A percentile compares a stretch with the other conserved stretches of the same genome.
These are phyloP conservation scores for Heterodera carotae DNA, from an alignment of 1,140 invertebrate genomes.

Conservation along the genomic window DNA sequence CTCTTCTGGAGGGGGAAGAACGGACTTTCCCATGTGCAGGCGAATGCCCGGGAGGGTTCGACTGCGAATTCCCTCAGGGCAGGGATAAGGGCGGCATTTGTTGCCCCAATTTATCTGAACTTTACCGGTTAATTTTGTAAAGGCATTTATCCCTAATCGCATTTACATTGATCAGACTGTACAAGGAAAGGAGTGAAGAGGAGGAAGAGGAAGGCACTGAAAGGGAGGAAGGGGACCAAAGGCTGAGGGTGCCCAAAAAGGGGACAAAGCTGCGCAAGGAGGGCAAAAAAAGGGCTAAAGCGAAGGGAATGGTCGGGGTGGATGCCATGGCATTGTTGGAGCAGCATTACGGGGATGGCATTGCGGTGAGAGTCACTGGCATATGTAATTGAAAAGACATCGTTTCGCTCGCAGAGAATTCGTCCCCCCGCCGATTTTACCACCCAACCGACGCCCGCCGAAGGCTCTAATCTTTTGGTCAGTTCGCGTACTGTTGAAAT, in stretches of 20 bases:
- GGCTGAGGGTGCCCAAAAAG: background rate
- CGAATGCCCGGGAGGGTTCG: conserved; percentile 45
- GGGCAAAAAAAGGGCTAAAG: background rate
- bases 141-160: background rate
- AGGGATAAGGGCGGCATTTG: conserved; percentile 34
- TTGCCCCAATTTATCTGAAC: conserved; percentile 42
- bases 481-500: conserved; percentile 1
- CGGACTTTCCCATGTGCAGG: conserved; percentile 36
- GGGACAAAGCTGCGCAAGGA: background rate
- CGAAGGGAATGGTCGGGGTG: conserved; percentile 7
- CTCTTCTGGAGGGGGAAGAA: conserved; percentile 44
- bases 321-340: conserved; percentile 28
- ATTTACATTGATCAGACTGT: background rate
- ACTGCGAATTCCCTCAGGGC: conserved; percentile 31
- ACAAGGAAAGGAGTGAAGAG: conserved; percentile 20
- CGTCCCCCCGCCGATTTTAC: background rate
- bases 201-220: conserved; percentile 10
- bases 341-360: conserved; percentile 18
- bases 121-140: conserved; percentile 23
- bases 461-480: background rate
- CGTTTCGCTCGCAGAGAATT: background rate
- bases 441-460: background rate
- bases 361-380: conserved; percentile 12
- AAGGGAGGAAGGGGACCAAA: background rate
- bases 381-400: background rate